A percentile compares a stretch with the other conserved stretches of the same genome.
Evolutionary conservation across 2,888 invertebrate species (phyloP).

Genomic region (Hylaea fasciaria): DNA sequence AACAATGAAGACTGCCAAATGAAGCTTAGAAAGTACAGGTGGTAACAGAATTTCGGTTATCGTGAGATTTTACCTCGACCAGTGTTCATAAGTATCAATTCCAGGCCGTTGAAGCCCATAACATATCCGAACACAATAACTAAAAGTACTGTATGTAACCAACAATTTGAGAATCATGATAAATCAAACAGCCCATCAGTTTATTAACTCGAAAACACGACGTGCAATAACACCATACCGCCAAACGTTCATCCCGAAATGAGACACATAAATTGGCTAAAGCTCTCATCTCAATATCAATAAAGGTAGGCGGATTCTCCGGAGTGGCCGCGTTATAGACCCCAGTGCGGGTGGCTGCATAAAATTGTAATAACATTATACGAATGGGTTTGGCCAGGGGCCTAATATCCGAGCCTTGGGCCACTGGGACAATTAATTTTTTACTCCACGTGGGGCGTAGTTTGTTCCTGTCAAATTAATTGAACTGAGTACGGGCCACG

Average conservation of each 20-base stretch:
- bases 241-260: conserved; percentile 27
- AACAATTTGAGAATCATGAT: no score
- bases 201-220: conserved; percentile 10
- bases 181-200: no score
- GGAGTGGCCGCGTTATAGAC: conserved; percentile 27
- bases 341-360: conserved; percentile 36
- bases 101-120: no score
- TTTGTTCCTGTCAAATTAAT: conserved; percentile 36
- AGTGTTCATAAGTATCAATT: no score
- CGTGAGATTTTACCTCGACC: no score
- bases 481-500: conserved; percentile 3
- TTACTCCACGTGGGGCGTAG: conserved; percentile 24
- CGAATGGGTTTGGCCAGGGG: conserved; percentile 38
- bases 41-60: no score
- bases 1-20: no score
- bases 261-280: conserved; percentile 39
- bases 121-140: no score
- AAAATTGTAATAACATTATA: conserved; percentile 45
- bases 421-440: conserved; percentile 43
- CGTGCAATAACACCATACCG: conserved; percentile 30
- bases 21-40: no score
- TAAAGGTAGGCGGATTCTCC: conserved; percentile 39
- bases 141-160: no score
- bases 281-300: conserved; percentile 45
- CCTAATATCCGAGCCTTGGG: conserved; percentile 34